Evolutionary conservation across 2,888 invertebrate species (phyloP).

Genomic region (Heliothis peltigera): DNA sequence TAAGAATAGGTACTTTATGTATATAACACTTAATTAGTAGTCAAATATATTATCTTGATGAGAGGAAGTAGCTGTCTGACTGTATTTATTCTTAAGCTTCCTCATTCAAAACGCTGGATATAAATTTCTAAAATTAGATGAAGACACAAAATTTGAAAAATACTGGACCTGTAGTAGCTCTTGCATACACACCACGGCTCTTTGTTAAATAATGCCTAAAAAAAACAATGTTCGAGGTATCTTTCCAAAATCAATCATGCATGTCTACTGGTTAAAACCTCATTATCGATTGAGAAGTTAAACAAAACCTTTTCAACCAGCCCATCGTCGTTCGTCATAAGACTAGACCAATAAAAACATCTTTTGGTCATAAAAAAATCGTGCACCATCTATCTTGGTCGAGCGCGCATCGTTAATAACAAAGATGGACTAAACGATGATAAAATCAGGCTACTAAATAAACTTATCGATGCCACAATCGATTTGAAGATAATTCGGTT

Average conservation of each 20-base stretch:
- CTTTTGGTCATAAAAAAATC: slow-evolving; percentile 67
- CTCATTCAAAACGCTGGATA: no score
- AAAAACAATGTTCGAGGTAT: not conserved
- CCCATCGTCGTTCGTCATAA: slow-evolving; percentile 66
- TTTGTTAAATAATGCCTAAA: no score
- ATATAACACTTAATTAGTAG: no score
- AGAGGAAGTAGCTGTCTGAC: no score
- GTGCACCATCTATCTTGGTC: slow-evolving; percentile 73
- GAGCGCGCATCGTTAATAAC: slow-evolving; percentile 73
- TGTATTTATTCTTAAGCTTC: no score
- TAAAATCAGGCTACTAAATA: slow-evolving; percentile 76
- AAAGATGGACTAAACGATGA: slow-evolving; percentile 73
- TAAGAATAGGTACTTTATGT: no score
- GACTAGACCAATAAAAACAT: no score
- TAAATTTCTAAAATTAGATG: no score
- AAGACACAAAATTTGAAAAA: no score
- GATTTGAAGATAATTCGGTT: slow-evolving; percentile 73
- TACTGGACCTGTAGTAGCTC: no score
- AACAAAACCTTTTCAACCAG: slow-evolving; percentile 65
- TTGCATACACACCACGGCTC: no score
- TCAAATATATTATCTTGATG: no score
- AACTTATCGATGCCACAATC: slow-evolving; percentile 75
- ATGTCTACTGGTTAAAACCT: slow-evolving; percentile 67
- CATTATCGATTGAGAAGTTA: slow-evolving; percentile 72
- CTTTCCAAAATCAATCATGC: slow-evolving; percentile 65